Base-by-base conservation (phyloP, 1,140 invertebrate genomes). In the Euborellia annulipes region DNA sequence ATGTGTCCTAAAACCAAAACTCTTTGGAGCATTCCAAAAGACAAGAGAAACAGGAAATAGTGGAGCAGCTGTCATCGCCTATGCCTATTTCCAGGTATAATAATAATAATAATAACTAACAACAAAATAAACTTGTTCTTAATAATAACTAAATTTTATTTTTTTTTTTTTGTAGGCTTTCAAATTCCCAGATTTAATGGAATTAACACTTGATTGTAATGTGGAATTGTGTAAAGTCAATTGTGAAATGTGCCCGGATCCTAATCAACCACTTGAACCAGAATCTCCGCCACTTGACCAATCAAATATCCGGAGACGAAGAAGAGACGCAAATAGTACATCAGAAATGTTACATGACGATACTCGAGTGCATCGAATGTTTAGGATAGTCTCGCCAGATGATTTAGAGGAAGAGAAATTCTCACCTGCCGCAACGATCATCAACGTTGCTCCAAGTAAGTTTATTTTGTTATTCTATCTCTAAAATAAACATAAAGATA, bases 181-280 rank as follows among this genome's bases (percentile, higher is more conserved):
- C 61, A 88, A 88, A 62, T 90, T 90, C 63, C 85, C 85, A 0
- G 85, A 90, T 56, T 75, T 81, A 19, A 85, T 87, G 77, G 84
- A 90, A 54, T 64, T 90, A 9, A 78, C 78, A 48, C 74, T 90
- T 30, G 82, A 86, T 55, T 90, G 85, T 55, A 84, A 86, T 47
- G 76, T 89, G 0, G 82, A 88, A 54, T 62, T 90, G 0, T 88
- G 85, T 53, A 87, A 88, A 64, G 78, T 73, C 11, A 74, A 81
- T 49, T 87, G 84, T 53, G 75, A 82, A 39, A 70, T 76, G 11
- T 86, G 82, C 54, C 73, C 77, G 0, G 71, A 80, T 50, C 63
- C 70, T 19, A 70, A 76, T 50, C 77, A 79, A 56, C 65, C 67
- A 55, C 11, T 38, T 2, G 14, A 18, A 38, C 4, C 4, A 16